phyloP scores from a whole-genome alignment of 2,888 invertebrate genomes.

The Napeogenes inachia region DNA sequence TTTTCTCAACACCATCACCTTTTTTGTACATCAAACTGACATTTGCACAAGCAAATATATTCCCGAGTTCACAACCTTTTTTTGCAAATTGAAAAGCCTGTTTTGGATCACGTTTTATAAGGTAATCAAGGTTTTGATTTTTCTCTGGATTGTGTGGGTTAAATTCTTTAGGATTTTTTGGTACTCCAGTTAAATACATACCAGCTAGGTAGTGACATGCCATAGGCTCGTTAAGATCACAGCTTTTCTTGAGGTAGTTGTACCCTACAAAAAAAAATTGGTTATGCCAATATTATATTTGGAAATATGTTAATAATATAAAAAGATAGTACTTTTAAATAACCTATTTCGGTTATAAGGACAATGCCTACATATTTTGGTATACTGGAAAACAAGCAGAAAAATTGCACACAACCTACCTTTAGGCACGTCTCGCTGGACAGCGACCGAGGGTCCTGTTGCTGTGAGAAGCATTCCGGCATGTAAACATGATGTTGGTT shows the following conservation, averaged over 20 bases:
- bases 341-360: neutral
- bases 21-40: constrained; percentile 90
- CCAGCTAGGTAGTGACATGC: constrained; percentile 90
- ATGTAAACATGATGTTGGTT: constrained; percentile 84
- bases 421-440: constrained; percentile 78
- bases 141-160: constrained; percentile 60
- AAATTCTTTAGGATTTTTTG: constrained; percentile 71
- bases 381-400: too few species aligned
- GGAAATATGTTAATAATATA: constrained; percentile 8
- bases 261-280: constrained; percentile 60
- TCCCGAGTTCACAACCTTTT: constrained; percentile 89
- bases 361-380: too few species aligned
- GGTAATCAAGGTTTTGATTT: constrained; percentile 67
- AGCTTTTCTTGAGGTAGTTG: constrained; percentile 78
- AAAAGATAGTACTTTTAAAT: constrained; percentile 3
- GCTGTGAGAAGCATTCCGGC: constrained; percentile 83
- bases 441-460: constrained; percentile 73
- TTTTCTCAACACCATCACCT: constrained; percentile 89
- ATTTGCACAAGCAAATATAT: constrained; percentile 93
- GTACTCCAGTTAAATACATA: constrained; percentile 86
- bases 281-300: neutral
- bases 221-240: constrained; percentile 78
- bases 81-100: constrained; percentile 87
- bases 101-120: constrained; percentile 81
- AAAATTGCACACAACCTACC: constrained; percentile 47